Conservation (phyloP, 2,797 vertebrate species). For the Micrastur ruficollis region DNA sequence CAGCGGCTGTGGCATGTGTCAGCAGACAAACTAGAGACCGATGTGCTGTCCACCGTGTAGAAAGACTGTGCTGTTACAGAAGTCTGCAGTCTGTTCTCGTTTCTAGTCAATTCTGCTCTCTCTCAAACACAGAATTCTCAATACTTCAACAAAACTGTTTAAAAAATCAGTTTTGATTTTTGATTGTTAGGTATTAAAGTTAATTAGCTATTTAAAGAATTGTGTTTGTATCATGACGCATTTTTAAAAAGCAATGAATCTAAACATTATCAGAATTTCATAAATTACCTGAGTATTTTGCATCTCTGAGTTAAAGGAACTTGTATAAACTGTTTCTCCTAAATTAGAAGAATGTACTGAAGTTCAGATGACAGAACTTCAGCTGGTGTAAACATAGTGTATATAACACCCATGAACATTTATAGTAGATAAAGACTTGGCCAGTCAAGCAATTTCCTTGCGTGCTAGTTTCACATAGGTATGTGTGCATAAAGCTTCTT, state of each 20-base stretch:
- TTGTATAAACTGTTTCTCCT: neutral
- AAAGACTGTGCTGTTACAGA: neutral
- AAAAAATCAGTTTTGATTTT: neutral
- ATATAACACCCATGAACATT: neutral
- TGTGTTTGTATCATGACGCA: neutral
- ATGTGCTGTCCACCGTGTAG: neutral
- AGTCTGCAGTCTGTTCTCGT: neutral
- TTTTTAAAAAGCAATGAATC: neutral
- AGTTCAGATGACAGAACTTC: neutral
- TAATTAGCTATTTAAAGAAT: neutral
- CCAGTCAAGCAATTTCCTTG: neutral
- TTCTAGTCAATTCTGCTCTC: neutral
- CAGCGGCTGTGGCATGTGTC: neutral
- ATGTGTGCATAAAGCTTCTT: neutral
- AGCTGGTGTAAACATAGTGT: neutral
- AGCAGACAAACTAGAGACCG: neutral
- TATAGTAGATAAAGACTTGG: neutral
- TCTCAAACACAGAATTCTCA: neutral
- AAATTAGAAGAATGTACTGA: neutral
- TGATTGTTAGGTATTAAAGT: neutral
- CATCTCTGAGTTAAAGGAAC: neutral
- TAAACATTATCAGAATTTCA: neutral
- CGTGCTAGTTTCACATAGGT: neutral
- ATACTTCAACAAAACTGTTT: neutral
- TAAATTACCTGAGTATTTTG: neutral